A percentile compares a stretch with the other conserved stretches of the same genome.
Conservation (phyloP, 1,140 invertebrate species). For the Drosophila trapezifrons region DNA sequence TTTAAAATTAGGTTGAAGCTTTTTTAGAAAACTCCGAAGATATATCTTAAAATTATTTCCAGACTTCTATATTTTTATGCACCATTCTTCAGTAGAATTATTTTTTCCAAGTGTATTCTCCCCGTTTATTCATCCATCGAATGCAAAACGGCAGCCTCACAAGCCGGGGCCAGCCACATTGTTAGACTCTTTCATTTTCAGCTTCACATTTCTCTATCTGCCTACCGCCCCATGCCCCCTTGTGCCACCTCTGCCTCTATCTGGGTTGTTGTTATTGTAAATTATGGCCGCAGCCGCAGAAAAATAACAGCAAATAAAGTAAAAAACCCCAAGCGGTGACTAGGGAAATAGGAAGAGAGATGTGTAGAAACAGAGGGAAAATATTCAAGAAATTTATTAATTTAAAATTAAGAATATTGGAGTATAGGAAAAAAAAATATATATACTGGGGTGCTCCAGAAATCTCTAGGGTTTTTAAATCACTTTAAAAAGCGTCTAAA, state of each 20-base stretch:
- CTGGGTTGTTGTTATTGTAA: conserved; percentile 69
- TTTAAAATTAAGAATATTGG: not conserved
- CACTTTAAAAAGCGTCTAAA: too few species aligned
- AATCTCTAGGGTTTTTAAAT: too few species aligned
- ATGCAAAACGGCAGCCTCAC: conserved; percentile 42
- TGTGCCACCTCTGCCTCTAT: conserved; percentile 33
- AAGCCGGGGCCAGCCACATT: conserved; percentile 59
- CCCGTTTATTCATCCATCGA: conserved; percentile 30
- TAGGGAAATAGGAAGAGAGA: conserved; percentile 35
- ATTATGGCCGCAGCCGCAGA: conserved; percentile 72
- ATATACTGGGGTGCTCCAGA: too few species aligned
- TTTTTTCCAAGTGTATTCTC: not conserved
- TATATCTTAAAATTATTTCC: too few species aligned
- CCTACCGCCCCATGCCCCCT: conserved; percentile 24
- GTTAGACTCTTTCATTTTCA: conserved; percentile 80
- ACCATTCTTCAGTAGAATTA: not conserved
- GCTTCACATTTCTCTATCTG: conserved; percentile 71
- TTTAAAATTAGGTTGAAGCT: not conserved
- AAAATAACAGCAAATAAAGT: conserved; percentile 76
- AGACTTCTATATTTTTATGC: not conserved
- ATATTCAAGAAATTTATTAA: not conserved
- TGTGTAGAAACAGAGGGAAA: conserved; percentile 3
- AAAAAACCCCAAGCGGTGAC: conserved; percentile 30
- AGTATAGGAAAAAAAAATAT: too few species aligned
- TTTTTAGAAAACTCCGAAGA: fast-evolving